Percentiles rank a stretch among this genome's conserved stretches.
Conservation (phyloP, 2,113 vertebrate species). For the Nycticorax nycticorax region DNA sequence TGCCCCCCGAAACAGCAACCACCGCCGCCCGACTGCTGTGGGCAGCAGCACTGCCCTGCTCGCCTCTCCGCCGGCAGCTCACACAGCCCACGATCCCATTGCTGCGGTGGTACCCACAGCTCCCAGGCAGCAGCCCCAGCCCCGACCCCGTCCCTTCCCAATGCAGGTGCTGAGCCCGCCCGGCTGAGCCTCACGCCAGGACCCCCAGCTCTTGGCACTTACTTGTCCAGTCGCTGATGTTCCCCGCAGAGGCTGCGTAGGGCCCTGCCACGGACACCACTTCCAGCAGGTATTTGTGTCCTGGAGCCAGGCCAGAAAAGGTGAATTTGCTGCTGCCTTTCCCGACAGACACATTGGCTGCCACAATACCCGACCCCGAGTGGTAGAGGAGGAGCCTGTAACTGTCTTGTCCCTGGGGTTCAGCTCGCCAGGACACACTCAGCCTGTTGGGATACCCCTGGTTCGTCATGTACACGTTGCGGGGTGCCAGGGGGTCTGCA, state of each 20-base stretch:
- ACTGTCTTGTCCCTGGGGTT: constrained; percentile 26
- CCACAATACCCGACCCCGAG: constrained; percentile 15
- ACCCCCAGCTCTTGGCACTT: not conserved
- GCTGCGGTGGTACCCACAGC: not conserved
- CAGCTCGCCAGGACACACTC: constrained; percentile 7
- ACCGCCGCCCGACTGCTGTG: not conserved
- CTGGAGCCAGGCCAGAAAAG: constrained; percentile 59
- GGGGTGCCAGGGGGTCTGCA: constrained; percentile 21
- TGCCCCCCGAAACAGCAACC: not conserved
- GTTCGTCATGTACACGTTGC: constrained; percentile 29
- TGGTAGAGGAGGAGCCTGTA: constrained; percentile 70
- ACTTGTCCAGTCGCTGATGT: constrained; percentile 71
- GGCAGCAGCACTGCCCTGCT: not conserved
- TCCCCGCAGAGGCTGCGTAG: not conserved
- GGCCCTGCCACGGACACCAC: constrained; percentile 46
- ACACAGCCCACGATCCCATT: not conserved
- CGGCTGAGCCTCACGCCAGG: not conserved
- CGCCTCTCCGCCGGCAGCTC: accelerated
- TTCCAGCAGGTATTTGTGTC: constrained; percentile 62
- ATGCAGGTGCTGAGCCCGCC: accelerated
- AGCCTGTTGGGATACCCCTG: constrained; percentile 23
- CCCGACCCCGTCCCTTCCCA: not conserved
- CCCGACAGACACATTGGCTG: constrained; percentile 36
- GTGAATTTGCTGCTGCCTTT: constrained; percentile 51
- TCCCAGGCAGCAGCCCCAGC: not conserved